phyloP scores from a whole-genome alignment of 2,797 vertebrate species.

The Oreortyx pictus region DNA sequence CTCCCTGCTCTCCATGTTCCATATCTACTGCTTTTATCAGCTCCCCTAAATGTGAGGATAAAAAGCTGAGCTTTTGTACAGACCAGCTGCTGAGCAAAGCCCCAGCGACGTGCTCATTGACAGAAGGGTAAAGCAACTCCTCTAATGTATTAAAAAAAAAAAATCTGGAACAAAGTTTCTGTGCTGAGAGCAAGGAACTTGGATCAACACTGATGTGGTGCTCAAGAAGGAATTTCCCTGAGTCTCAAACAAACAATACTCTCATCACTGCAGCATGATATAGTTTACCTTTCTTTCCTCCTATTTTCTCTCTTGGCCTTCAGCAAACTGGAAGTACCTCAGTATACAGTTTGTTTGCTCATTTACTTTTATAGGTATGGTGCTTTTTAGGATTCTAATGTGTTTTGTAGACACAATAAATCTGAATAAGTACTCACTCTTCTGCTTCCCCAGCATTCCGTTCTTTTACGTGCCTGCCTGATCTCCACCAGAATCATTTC shows the following conservation, averaged over 20 bases:
- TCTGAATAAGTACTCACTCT: slow-evolving; percentile 25
- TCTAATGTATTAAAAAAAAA: background rate
- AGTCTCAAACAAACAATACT: background rate
- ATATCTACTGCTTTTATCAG: background rate
- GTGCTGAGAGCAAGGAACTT: background rate
- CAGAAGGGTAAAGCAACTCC: background rate
- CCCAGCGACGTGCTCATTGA: background rate
- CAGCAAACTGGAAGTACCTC: background rate
- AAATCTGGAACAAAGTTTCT: background rate
- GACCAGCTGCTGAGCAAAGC: background rate
- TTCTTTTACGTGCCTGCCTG: background rate
- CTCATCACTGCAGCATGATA: background rate
- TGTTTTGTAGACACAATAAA: background rate
- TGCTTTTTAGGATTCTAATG: background rate
- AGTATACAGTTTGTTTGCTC: background rate
- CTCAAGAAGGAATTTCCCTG: background rate
- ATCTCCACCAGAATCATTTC: background rate
- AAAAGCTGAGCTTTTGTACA: background rate
- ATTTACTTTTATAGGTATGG: background rate
- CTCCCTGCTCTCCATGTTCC: background rate
- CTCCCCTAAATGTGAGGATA: background rate
- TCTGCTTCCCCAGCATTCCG: background rate
- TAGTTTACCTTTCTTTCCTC: background rate
- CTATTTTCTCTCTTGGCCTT: background rate
- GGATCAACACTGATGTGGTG: background rate